Evolutionary conservation across 1,140 invertebrate genomes (phyloP).

Genomic region (Zaprionus inermis): DNA sequence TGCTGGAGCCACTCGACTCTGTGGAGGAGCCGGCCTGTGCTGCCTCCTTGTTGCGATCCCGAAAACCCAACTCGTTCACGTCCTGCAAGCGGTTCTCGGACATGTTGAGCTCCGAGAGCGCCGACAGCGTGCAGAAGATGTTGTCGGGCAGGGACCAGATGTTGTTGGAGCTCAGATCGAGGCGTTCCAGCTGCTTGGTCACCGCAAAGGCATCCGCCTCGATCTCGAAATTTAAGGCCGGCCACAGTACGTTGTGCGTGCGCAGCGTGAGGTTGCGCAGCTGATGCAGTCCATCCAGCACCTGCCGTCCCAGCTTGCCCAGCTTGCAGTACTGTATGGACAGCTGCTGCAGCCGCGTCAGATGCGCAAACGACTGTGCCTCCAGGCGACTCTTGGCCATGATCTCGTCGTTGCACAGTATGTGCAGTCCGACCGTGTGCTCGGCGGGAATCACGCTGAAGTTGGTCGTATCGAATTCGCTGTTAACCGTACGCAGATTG

Average conservation of each 20-base stretch:
- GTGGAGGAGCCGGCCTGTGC: conserved; percentile 30
- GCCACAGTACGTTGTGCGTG: conserved; percentile 92
- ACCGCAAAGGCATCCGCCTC: conserved; percentile 89
- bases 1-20: conserved; percentile 39
- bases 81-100: conserved; percentile 94
- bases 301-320: conserved; percentile 89
- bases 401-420: conserved; percentile 91
- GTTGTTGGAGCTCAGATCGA: conserved; percentile 95
- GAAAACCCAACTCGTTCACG: conserved; percentile 91
- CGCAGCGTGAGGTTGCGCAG: conserved; percentile 92
- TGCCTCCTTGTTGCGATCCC: conserved; percentile 85
- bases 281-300: conserved; percentile 89
- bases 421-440: conserved; percentile 91
- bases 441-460: conserved; percentile 94
- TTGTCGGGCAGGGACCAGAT: conserved; percentile 94
- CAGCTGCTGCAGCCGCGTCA: conserved; percentile 90
- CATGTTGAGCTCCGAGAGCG: conserved; percentile 91
- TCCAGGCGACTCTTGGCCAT: conserved; percentile 90
- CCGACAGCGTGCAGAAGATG: conserved; percentile 92
- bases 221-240: conserved; percentile 91
- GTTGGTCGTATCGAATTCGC: conserved; percentile 93
- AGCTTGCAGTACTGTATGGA: conserved; percentile 94
- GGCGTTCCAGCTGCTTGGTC: conserved; percentile 89
- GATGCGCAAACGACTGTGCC: conserved; percentile 91
- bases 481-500: conserved; percentile 91